Percentiles rank a stretch among this genome's conserved stretches.
These are phyloP conservation scores for Noctua fimbriata DNA, from an alignment of 2,888 invertebrate species.

Conservation along the genomic window DNA sequence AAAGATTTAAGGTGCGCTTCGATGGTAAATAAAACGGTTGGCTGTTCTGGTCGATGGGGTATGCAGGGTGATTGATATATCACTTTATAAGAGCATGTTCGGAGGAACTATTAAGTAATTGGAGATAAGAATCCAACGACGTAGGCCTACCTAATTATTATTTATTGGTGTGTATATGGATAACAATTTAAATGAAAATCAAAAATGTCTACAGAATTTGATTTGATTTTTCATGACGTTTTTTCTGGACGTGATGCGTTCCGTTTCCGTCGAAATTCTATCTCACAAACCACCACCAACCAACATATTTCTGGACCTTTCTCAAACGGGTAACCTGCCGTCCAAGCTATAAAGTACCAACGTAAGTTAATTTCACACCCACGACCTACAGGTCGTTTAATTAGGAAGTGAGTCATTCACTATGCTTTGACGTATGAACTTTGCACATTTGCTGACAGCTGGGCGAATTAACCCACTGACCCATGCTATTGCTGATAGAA, in stretches of 20 bases:
- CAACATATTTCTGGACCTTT: conserved; percentile 19
- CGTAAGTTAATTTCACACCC: conserved; percentile 56
- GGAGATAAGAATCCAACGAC: not conserved
- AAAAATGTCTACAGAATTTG: not conserved
- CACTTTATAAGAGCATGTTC: conserved; percentile 16
- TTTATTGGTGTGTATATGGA: not conserved
- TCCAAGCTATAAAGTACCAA: conserved; percentile 30
- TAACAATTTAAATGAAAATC: not conserved
- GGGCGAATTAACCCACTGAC: conserved; percentile 32
- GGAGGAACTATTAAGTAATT: conserved; percentile 28
- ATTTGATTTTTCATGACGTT: not conserved
- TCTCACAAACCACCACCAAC: not conserved
- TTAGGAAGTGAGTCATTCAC: conserved; percentile 57
- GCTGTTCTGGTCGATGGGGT: conserved; percentile 1
- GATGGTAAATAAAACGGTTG: conserved; percentile 47
- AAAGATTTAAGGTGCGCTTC: conserved; percentile 59
- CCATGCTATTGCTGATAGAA: conserved; percentile 13
- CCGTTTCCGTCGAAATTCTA: conserved; percentile 10
- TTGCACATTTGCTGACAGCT: conserved; percentile 41
- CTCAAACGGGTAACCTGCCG: conserved; percentile 18
- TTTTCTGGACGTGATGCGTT: not conserved
- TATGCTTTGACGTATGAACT: conserved; percentile 45
- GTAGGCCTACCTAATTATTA: conserved; percentile 9
- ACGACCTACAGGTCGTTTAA: conserved; percentile 55
- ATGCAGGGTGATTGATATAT: conserved; percentile 35